Conservation (phyloP, 2,113 vertebrate species). For the Stegostoma tigrinum region DNA sequence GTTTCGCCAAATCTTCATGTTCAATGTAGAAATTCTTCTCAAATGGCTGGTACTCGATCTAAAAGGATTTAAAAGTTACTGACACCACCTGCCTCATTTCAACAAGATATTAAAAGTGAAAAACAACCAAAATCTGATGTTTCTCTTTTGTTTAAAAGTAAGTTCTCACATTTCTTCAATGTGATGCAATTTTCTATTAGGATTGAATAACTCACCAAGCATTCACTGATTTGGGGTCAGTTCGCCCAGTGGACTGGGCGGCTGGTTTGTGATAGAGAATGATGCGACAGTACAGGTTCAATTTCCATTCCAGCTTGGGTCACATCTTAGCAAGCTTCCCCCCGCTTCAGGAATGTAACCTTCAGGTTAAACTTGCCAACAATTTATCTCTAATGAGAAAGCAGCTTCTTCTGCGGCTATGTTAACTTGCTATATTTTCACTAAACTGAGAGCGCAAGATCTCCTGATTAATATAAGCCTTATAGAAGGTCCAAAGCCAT, state of each 20-base stretch:
- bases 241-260: too few species aligned
- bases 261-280: too few species aligned
- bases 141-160: background rate
- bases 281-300: too few species aligned
- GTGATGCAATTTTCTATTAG: background rate
- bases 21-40: slow-evolving; percentile 97
- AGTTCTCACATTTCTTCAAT: too few species aligned
- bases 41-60: slow-evolving; percentile 94
- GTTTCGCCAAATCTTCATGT: slow-evolving; percentile 82
- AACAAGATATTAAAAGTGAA: background rate
- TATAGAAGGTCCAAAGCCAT: background rate
- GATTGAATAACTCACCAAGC: background rate
- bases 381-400: too few species aligned
- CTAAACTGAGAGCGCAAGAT: background rate
- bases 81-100: background rate
- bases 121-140: background rate
- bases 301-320: too few species aligned
- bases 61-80: slow-evolving; percentile 18
- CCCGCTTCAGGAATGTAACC: too few species aligned
- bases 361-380: too few species aligned
- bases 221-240: background rate
- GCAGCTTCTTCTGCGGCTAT: too few species aligned
- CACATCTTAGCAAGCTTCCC: too few species aligned
- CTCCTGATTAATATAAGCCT: background rate
- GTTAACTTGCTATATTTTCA: too few species aligned